These are phyloP conservation scores for Onychomys leucogaster DNA, from an alignment of 2,797 vertebrate species.

Conservation along the genomic window DNA sequence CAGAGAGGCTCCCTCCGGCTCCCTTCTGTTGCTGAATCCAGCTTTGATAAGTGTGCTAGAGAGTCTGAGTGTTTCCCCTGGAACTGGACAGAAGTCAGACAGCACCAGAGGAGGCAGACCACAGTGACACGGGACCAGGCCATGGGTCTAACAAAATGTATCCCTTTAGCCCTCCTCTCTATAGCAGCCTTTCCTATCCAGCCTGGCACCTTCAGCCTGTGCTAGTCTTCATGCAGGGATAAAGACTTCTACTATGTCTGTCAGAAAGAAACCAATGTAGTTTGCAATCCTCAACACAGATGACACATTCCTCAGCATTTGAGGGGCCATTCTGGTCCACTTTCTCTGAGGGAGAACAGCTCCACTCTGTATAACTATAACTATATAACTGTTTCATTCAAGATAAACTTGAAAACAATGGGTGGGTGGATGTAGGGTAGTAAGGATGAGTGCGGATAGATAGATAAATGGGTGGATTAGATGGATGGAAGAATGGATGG, in stretches of 20 bases:
- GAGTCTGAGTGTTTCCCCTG: neutral
- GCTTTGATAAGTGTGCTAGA: neutral
- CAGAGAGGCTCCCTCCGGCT: fast-evolving
- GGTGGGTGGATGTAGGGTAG: too few species aligned
- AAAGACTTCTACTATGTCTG: neutral
- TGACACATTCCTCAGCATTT: neutral
- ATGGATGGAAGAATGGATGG: neutral
- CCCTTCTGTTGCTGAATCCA: neutral
- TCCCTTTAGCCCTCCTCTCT: neutral
- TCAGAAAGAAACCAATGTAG: neutral
- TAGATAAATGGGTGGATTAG: neutral
- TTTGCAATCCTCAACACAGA: neutral
- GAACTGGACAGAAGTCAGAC: neutral
- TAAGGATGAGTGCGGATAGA: too few species aligned
- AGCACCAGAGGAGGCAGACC: neutral
- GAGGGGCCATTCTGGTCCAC: fast-evolving
- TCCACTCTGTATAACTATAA: too few species aligned
- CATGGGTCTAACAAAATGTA: fast-evolving
- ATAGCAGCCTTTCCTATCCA: neutral
- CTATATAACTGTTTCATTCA: neutral
- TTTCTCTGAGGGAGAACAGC: neutral
- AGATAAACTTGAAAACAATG: neutral
- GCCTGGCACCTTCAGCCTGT: neutral
- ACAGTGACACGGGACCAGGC: neutral
- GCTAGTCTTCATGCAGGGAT: neutral